Percentiles rank a stretch among this genome's conserved stretches.
phyloP scores from a whole-genome alignment of 1,140 invertebrate genomes.

The Megalopta genalis region DNA sequence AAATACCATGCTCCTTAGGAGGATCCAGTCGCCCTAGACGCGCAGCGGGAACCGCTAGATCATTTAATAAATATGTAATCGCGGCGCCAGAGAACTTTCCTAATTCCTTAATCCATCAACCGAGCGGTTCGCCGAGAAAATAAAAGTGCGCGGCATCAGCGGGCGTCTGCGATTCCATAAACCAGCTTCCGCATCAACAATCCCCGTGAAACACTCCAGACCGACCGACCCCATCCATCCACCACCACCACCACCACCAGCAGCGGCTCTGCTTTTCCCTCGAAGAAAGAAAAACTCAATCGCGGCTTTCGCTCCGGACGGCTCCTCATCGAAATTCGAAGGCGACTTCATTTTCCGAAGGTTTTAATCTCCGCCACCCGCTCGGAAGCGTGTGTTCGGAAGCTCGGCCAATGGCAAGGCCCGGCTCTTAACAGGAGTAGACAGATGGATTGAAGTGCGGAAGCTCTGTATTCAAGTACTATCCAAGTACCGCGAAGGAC shows the following conservation, averaged over 20 bases:
- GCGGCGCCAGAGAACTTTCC: neutral
- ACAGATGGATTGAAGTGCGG: slow-evolving; percentile 74
- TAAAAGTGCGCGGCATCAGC: neutral
- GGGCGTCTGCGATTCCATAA: no score
- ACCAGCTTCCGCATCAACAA: neutral
- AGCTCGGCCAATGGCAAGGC: slow-evolving; percentile 42
- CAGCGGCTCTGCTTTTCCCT: no score
- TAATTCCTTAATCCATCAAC: neutral
- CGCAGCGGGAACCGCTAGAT: neutral
- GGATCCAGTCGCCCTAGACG: neutral
- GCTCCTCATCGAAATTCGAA: neutral
- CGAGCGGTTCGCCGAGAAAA: neutral
- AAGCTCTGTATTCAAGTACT: slow-evolving; percentile 71
- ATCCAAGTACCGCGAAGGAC: slow-evolving; percentile 59
- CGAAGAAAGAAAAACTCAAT: neutral
- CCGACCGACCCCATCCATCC: neutral
- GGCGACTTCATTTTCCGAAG: slow-evolving; percentile 42
- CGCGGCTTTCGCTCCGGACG: neutral
- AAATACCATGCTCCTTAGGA: no score
- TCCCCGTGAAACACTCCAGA: neutral
- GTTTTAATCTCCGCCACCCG: slow-evolving; percentile 50
- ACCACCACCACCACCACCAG: no score
- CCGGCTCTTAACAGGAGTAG: slow-evolving; percentile 69
- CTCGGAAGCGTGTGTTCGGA: slow-evolving; percentile 30
- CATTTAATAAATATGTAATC: slow-evolving; percentile 5